These are phyloP conservation scores for Dolomedes plantarius DNA, from an alignment of 2,888 invertebrate species.

Conservation along the genomic window DNA sequence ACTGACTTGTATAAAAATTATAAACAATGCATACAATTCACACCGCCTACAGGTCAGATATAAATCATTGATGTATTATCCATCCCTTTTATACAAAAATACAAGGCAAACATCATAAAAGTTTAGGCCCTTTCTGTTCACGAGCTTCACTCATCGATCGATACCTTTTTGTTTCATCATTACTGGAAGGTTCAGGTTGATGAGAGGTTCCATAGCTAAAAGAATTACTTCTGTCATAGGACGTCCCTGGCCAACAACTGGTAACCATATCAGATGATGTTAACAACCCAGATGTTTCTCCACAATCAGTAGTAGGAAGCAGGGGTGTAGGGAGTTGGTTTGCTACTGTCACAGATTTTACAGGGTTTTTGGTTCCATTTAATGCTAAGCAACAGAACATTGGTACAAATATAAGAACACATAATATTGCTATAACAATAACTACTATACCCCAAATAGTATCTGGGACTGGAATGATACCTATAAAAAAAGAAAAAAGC, in stretches of 20 bases:
- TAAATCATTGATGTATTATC: too few relatives aligned
- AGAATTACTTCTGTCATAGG: slow-evolving; percentile 43
- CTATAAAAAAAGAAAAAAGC: slow-evolving; percentile 35
- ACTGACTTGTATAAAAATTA: too few relatives aligned
- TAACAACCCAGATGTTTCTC: slow-evolving; percentile 48
- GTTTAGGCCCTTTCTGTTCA: not conserved
- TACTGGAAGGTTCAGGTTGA: not conserved
- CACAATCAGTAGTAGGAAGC: slow-evolving; percentile 21
- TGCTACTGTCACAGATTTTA: slow-evolving; percentile 36
- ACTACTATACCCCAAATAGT: slow-evolving; percentile 57
- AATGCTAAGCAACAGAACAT: slow-evolving; percentile 45
- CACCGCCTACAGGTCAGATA: too few relatives aligned
- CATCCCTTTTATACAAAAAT: too few relatives aligned
- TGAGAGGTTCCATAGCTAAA: slow-evolving; percentile 37
- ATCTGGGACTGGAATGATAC: slow-evolving; percentile 43
- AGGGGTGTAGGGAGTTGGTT: slow-evolving; percentile 46
- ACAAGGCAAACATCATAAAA: slow-evolving; percentile 9
- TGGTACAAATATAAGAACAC: slow-evolving; percentile 45
- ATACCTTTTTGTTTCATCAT: not conserved
- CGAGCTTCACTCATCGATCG: not conserved
- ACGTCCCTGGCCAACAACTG: slow-evolving; percentile 52
- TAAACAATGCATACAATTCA: too few relatives aligned
- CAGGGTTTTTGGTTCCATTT: slow-evolving; percentile 43
- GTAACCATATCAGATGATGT: slow-evolving; percentile 54
- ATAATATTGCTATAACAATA: slow-evolving; percentile 38